Evolutionary conservation across 2,797 vertebrate genomes (phyloP), one percentile per base, ranked within the genome.

Genomic region (Hypotaenidia philippensis): DNA sequence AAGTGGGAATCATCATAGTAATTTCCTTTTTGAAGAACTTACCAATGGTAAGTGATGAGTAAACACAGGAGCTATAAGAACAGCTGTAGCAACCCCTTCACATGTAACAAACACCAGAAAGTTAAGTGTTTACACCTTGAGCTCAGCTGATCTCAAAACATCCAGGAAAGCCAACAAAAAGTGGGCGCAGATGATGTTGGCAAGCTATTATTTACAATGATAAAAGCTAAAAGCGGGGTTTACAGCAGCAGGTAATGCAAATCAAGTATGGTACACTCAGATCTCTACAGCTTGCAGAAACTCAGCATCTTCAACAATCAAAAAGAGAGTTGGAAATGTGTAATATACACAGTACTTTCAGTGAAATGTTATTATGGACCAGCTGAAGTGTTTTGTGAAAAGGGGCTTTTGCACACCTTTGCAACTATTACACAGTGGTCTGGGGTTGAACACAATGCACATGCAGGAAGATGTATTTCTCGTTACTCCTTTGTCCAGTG

Each of bases 131-230:
- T 45, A 60, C 16, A 32, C 11, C n/a, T 50, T 26, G 21, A 41
- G 29, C 55, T 76, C 53, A 63, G 32, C 27, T 34, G 49, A 49
- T 49, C 32, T 49, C 23, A 21, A 52, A 80, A 71, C 16, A 63
- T 16, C 25, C 68, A 68, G 32, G 19, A 87, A 40, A 31, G 41
- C 21, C 4, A 2, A 19, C 1, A 2, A 44, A 10, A 68, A n/a
- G 6, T 1, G 1, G 16, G 26, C 1, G 3, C 2, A 4, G 31
- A 55, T n/a, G 13, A 5, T 26, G 15, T 23, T 61, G 1, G 4
- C 47, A 53, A 89, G 19, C 32, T 20, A 29, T 0, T 23, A 9
- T 36, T 78, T 53, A 13, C 1, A 5, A 29, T 6, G 12, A 31
- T 16, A 69, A 16, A 53, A 77, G 44, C 13, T 72, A 32, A 70